Evolutionary conservation across 2,113 vertebrate genomes (phyloP).

Genomic region (Strix aluco): DNA sequence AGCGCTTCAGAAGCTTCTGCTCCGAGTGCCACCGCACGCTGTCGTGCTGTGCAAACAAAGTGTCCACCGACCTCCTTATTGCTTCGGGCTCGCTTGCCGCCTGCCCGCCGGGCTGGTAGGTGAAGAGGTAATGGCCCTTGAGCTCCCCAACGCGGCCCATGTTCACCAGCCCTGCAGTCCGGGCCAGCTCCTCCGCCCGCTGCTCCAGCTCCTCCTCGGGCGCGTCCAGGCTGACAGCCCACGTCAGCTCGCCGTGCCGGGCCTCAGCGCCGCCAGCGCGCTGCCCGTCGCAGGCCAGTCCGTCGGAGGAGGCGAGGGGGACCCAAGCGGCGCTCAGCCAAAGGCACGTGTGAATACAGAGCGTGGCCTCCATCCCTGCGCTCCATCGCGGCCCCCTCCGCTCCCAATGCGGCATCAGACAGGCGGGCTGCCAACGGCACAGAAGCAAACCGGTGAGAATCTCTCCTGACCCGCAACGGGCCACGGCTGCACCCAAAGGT

Average conservation of each 20-base stretch:
- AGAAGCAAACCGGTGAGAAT: rapidly evolving
- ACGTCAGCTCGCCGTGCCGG: conserved; percentile 68
- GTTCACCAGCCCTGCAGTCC: conserved; percentile 82
- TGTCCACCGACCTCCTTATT: conserved; percentile 52
- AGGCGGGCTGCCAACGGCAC: conserved; percentile 42
- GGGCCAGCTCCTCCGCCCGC: conserved; percentile 81
- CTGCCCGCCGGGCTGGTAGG: not conserved
- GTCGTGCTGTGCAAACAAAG: conserved; percentile 79
- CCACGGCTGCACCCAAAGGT: not conserved
- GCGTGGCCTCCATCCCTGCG: conserved; percentile 52
- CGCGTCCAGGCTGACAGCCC: conserved; percentile 83
- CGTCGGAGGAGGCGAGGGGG: not conserved
- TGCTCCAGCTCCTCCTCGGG: conserved; percentile 57
- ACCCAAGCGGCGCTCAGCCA: conserved; percentile 56
- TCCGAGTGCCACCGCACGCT: conserved; percentile 89
- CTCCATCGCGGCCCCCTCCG: conserved; percentile 61
- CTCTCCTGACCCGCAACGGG: rapidly evolving
- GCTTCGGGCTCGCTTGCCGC: not conserved
- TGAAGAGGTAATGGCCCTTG: conserved; percentile 87
- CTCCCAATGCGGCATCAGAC: conserved; percentile 75
- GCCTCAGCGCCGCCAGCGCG: not conserved
- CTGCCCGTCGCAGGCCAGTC: not conserved
- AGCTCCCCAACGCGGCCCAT: conserved; percentile 92
- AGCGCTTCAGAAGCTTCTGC: conserved; percentile 86
- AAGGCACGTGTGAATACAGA: conserved; percentile 61